These are phyloP conservation scores for Drosophila fulvimacula DNA, from an alignment of 2,888 invertebrate species.

Conservation along the genomic window DNA sequence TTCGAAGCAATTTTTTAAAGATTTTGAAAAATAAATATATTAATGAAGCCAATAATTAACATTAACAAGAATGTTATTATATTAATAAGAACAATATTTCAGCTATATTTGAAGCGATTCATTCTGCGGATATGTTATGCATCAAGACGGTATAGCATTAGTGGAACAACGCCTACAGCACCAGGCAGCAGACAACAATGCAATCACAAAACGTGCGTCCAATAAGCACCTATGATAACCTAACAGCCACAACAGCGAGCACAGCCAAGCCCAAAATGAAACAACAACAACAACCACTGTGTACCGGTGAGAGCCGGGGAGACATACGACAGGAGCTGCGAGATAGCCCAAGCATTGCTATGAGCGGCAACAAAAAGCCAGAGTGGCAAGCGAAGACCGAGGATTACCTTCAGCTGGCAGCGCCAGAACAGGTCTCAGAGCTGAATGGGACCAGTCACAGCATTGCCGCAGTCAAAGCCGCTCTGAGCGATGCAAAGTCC, in stretches of 20 bases:
- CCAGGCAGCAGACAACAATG: slow-evolving; percentile 52
- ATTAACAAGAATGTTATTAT: no score
- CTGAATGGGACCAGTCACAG: slow-evolving; percentile 78
- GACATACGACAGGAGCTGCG: slow-evolving; percentile 6
- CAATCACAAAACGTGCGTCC: slow-evolving; percentile 80
- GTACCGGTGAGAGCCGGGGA: slow-evolving; percentile 21
- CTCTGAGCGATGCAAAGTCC: slow-evolving; percentile 84
- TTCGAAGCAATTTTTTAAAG: not conserved
- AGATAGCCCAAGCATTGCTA: slow-evolving; percentile 18
- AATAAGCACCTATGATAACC: slow-evolving; percentile 84
- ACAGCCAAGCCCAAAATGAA: slow-evolving; percentile 62
- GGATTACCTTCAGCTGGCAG: slow-evolving; percentile 15
- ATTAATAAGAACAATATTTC: not conserved
- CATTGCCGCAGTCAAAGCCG: slow-evolving; percentile 83
- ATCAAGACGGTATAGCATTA: not conserved
- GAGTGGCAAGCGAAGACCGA: not conserved
- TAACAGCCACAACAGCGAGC: slow-evolving; percentile 57
- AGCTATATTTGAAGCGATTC: slow-evolving; percentile 2
- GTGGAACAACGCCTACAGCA: slow-evolving; percentile 8
- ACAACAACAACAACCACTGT: slow-evolving; percentile 41
- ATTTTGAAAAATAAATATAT: not conserved
- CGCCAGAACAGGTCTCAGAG: slow-evolving; percentile 42
- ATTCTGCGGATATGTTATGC: slow-evolving; percentile 8
- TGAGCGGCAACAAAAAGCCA: slow-evolving; percentile 7
- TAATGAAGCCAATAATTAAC: no score